Conservation (phyloP, 2,113 vertebrate genomes). For the Tetrao urogallus region DNA sequence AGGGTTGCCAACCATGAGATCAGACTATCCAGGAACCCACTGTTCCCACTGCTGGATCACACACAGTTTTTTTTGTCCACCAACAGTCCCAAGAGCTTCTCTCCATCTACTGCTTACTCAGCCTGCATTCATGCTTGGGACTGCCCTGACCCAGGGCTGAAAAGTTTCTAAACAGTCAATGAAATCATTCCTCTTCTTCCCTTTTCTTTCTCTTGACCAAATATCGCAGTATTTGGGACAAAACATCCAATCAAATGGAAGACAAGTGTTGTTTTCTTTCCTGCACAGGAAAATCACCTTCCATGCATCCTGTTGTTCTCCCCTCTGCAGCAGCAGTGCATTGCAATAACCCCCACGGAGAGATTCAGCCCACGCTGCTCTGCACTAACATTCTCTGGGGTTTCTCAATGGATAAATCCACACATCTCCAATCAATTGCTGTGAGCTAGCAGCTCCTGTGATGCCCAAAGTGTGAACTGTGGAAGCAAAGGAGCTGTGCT, state of each 20-base stretch:
- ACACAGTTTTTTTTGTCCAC: too few relatives aligned
- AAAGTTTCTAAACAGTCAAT: not conserved
- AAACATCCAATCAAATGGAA: not conserved
- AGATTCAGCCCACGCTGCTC: not conserved
- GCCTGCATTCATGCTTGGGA: too few relatives aligned
- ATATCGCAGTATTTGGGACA: accelerated
- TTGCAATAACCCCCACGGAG: not conserved
- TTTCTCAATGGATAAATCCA: not conserved
- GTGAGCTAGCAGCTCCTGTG: not conserved
- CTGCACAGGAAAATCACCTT: not conserved
- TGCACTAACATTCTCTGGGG: not conserved
- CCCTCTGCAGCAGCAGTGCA: not conserved
- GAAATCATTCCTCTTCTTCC: not conserved
- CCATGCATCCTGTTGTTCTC: not conserved
- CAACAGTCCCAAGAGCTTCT: too few relatives aligned
- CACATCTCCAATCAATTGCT: not conserved
- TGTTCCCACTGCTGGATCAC: too few relatives aligned
- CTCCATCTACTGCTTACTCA: too few relatives aligned
- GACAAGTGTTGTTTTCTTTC: not conserved
- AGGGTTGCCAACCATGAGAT: too few relatives aligned
- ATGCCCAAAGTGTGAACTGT: not conserved
- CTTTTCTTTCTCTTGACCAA: not conserved
- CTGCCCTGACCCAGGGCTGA: not conserved
- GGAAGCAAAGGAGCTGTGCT: accelerated
- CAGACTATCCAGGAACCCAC: too few relatives aligned